Evolutionary conservation across 2,888 invertebrate species (phyloP), one percentile per base, ranked within the genome.

Genomic region (Sphinx pinastri): DNA sequence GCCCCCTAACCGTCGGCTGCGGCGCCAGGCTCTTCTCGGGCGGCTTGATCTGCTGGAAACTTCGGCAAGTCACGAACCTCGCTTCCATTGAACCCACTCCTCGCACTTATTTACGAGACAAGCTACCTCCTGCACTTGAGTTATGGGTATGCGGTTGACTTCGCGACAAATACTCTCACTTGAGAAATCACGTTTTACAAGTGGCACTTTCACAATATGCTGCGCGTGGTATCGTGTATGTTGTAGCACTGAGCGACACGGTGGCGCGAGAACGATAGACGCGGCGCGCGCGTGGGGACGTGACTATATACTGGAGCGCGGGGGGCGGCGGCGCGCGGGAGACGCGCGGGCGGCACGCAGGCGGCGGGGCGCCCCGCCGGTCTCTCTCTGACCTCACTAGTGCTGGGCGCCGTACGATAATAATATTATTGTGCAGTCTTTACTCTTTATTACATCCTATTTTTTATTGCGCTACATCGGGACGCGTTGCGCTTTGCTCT

Each of bases 21-120:
- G 93, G 90, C 83, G 93, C 90, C 79, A 93, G 84, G 84, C 85
- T 93, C 92, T 94, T 93, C 88, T 94, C 94, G 82, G 94, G 93
- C 89, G 94, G 94, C 91, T 93, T 94, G 87, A 92, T 92, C 89
- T 93, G 93, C 93, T 93, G 93, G 85, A 91, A 86, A 88, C 94
- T 94, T 88, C 94, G 93, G 88, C 94, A 94, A 79, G 91, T 92
- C 85, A 94, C 94, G 91, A 94, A 94, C 91, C 94, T 94, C 87
- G 94, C 94, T 94, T 94, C 94, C 94, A 94, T 94, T 93, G 94
- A 94, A 93, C 90, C 85, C 89, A 88, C 83, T 88, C 86, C 87
- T 86, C 77, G 80, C 86, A 87, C 85, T 81, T 79, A 84, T 87
- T 82, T 78, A 84, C 84, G 82, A 90, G 85, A 87, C 82, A 86